Conservation (phyloP, 2,888 invertebrate species). For the Sarcophaga rosellei region DNA sequence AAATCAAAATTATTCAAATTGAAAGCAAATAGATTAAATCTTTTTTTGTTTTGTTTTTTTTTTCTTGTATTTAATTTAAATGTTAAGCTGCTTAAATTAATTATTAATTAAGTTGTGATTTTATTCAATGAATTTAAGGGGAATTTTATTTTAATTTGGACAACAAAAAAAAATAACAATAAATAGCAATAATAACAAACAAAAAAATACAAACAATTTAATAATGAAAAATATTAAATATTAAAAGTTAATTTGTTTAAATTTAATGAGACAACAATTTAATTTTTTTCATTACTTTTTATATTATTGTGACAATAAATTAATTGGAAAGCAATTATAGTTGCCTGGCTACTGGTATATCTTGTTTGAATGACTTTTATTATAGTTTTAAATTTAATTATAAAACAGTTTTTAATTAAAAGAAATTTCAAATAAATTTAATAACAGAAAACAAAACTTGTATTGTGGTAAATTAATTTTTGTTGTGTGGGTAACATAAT, state of each 20-base stretch:
- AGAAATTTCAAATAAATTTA: too few relatives aligned
- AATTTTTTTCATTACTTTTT: background rate
- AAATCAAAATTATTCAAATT: background rate
- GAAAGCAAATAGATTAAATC: too few relatives aligned
- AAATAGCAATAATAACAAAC: too few relatives aligned
- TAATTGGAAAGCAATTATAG: background rate
- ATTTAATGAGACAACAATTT: background rate
- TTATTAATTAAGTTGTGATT: slow-evolving; percentile 8
- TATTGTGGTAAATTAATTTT: too few relatives aligned
- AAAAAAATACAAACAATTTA: too few relatives aligned
- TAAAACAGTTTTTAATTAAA: too few relatives aligned
- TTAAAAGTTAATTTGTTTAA: background rate
- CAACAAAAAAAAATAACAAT: background rate
- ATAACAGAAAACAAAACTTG: too few relatives aligned
- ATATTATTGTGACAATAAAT: background rate
- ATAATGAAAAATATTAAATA: background rate
- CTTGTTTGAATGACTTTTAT: too few relatives aligned
- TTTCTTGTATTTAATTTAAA: background rate
- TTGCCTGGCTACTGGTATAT: background rate
- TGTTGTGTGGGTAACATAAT: too few relatives aligned
- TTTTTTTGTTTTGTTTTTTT: background rate
- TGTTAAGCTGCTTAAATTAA: slow-evolving; percentile 4
- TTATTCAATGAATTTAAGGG: background rate
- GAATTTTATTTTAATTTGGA: background rate
- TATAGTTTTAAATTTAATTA: too few relatives aligned